Base-by-base conservation (phyloP, 2,888 invertebrate genomes). In the Andricus quercusramuli region DNA sequence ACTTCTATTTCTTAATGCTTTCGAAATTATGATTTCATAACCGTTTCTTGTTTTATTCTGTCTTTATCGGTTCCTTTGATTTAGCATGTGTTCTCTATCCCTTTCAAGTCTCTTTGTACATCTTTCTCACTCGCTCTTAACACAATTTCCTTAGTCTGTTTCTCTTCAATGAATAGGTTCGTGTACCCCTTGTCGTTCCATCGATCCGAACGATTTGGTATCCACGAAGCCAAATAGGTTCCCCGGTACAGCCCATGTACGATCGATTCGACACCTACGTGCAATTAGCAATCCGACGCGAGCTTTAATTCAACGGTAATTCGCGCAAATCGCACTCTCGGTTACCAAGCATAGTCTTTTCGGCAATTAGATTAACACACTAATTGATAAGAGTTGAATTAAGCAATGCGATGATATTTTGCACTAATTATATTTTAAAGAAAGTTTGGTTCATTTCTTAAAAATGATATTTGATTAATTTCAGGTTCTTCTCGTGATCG, bases 241-340 rank as follows among this genome's bases (percentile, higher is more conserved):
- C 74, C 80, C 77, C 79, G 83, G 83, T 80, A 82, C 79, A 84
- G 32, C 80, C 81, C 80, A 78, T 79, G 83, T 74, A 80, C 83
- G 84, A 80, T 83, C 81, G 83, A 83, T 81, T 82, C 80, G 79
- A 83, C 81, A 85, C 85, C 84, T 87, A 87, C 85, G 88, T 70
- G 62, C 84, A 84, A 84, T 85, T 85, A 84, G 78, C 81, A 86
- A 85, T 87, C 88, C 74, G 74, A 86, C 86, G 88, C 84, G 89
- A 86, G 87, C 86, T 89, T 88, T 88, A 87, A 87, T 88, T 89
- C 88, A 85, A 83, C 78, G 89, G 87, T 90, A 90, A 90, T 90
- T 90, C 88, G 87, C 84, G 88, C 89, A 90, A 90, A 89, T 88
- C 88, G 84, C 15, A 56, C 81, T 83, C 85, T 84, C 83, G 78